These are phyloP conservation scores for Harpegnathos saltator DNA, from an alignment of 1,140 invertebrate genomes.

Conservation along the genomic window DNA sequence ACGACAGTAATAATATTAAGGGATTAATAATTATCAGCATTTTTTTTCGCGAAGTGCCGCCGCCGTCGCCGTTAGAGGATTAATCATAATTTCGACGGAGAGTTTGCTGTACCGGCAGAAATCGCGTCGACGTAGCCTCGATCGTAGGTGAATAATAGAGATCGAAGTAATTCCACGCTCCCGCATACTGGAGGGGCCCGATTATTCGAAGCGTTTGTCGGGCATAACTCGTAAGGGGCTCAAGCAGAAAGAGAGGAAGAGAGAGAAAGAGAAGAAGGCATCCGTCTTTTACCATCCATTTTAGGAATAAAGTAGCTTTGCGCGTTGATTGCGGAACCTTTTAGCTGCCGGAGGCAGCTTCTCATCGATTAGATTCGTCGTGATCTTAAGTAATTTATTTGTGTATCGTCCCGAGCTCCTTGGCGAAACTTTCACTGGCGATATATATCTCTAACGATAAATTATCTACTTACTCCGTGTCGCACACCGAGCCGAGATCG, in stretches of 20 bases:
- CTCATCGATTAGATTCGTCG: conserved; percentile 10
- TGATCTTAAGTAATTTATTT: neutral
- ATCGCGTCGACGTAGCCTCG: conserved; percentile 23
- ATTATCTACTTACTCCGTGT: neutral
- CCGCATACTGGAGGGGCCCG: neutral
- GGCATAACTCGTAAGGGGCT: neutral
- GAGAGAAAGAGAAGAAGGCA: neutral
- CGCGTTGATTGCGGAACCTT: neutral
- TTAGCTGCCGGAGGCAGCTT: neutral
- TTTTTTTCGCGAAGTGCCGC: conserved; percentile 49
- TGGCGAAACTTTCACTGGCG: neutral
- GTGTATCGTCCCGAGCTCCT: neutral
- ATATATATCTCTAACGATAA: neutral
- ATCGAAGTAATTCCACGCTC: conserved; percentile 32
- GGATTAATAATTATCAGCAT: conserved; percentile 31
- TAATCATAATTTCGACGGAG: conserved; percentile 35
- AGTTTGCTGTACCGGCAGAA: conserved; percentile 49
- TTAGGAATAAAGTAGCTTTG: conserved; percentile 32
- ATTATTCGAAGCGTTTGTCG: conserved; percentile 51
- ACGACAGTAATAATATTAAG: neutral
- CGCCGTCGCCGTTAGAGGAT: conserved; percentile 13
- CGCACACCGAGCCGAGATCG: neutral
- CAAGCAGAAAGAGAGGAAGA: neutral
- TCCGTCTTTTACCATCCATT: neutral
- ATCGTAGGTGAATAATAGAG: conserved; percentile 45